Evolutionary conservation across 2,797 vertebrate genomes (phyloP).

Genomic region (Steatocranus sp.): DNA sequence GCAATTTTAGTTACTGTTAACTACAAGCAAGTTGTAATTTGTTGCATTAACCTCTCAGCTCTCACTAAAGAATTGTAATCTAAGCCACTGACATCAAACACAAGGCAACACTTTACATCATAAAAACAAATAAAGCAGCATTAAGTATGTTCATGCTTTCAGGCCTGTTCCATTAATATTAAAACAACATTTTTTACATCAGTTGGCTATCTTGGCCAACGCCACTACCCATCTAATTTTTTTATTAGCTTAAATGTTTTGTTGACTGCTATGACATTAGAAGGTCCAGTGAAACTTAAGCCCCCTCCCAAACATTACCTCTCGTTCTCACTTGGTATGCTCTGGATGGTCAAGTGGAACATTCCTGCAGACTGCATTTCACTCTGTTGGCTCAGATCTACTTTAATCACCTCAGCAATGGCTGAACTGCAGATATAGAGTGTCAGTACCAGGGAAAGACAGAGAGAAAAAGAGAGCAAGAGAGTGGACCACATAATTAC

Average conservation of each 20-base stretch:
- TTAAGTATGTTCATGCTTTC: neutral
- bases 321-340: constrained; percentile 65
- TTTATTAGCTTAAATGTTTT: constrained; percentile 63
- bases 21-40: neutral
- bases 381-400: constrained; percentile 62
- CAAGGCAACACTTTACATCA: neutral
- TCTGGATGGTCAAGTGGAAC: constrained; percentile 76
- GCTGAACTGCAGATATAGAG: constrained; percentile 57
- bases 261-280: constrained; percentile 52
- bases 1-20: neutral
- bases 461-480: neutral
- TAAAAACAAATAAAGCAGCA: neutral
- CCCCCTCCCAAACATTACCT: constrained; percentile 31
- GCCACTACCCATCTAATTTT: constrained; percentile 28
- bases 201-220: constrained; percentile 20
- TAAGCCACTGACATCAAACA: neutral
- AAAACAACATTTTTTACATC: constrained; percentile 22
- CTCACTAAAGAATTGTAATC: neutral
- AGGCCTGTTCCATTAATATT: constrained; percentile 9
- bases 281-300: constrained; percentile 60
- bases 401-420: constrained; percentile 69
- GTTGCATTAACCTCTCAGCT: neutral
- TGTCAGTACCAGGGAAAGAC: constrained; percentile 58
- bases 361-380: constrained; percentile 69
- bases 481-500: constrained; percentile 14